Evolutionary conservation across 2,888 invertebrate species (phyloP).

Genomic region (Heliconius aoede): DNA sequence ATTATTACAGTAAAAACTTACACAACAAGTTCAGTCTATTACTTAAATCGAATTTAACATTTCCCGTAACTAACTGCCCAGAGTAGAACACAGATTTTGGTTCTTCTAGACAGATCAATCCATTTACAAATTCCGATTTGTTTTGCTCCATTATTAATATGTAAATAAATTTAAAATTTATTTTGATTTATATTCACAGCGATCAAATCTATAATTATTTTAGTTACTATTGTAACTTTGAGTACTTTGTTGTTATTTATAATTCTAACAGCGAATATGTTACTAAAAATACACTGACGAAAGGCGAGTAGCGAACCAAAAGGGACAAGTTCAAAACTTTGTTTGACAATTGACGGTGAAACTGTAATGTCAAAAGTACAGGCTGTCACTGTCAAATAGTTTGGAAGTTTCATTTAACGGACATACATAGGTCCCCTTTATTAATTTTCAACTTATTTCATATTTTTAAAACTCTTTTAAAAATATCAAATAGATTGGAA

Average conservation of each 20-base stretch:
- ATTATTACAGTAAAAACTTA: constrained; percentile 45
- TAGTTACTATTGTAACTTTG: not conserved
- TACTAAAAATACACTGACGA: not conserved
- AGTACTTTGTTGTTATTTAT: not conserved
- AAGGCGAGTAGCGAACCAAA: not conserved
- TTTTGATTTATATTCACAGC: not conserved
- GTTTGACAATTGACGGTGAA: no score
- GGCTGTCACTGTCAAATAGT: not conserved
- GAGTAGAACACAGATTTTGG: constrained; percentile 61
- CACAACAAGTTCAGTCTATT: constrained; percentile 57
- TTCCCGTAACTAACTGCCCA: constrained; percentile 64
- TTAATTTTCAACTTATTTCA: no score
- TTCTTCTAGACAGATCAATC: constrained; percentile 58
- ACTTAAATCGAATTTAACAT: constrained; percentile 57
- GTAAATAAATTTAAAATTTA: not conserved
- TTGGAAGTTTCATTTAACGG: not conserved
- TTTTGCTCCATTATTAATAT: constrained; percentile 21
- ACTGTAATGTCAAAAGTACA: not conserved
- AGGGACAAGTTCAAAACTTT: not conserved
- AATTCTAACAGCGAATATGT: not conserved
- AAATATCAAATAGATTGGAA: no score
- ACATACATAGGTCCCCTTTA: not conserved
- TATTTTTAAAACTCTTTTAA: no score
- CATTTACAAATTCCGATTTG: constrained; percentile 49
- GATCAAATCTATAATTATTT: not conserved